phyloP scores from a whole-genome alignment of 1,140 invertebrate genomes.

The Drosophila takahashii region DNA sequence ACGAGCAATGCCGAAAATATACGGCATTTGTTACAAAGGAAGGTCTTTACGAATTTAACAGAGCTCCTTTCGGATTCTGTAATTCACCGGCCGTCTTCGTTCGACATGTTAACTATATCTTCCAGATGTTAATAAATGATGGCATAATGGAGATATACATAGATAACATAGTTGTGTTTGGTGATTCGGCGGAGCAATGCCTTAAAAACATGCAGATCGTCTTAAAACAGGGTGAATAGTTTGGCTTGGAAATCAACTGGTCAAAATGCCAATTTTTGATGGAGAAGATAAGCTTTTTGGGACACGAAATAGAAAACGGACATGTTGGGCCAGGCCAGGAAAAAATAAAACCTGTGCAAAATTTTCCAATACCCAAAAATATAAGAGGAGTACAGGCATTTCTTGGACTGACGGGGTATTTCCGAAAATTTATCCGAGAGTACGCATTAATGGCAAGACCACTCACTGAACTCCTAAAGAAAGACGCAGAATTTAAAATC shows the following conservation, averaged over 20 bases:
- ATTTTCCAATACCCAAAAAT: background rate
- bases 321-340: background rate
- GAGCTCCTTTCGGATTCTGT: background rate
- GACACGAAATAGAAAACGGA: background rate
- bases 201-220: background rate
- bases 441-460: no score
- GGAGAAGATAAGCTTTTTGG: background rate
- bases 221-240: background rate
- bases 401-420: background rate
- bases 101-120: background rate
- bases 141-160: no score
- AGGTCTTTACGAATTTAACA: background rate
- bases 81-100: background rate
- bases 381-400: constrained; percentile 1
- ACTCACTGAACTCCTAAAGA: no score
- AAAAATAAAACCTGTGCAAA: background rate
- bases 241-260: background rate
- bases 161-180: background rate
- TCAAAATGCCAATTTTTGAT: background rate
- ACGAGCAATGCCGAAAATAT: background rate
- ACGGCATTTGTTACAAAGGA: background rate
- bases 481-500: background rate
- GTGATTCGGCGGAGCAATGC: background rate
- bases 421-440: background rate
- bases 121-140: no score